Evolutionary conservation across 2,797 vertebrate genomes (phyloP), one percentile per base, ranked within the genome.

Genomic region (Chromis chromis): DNA sequence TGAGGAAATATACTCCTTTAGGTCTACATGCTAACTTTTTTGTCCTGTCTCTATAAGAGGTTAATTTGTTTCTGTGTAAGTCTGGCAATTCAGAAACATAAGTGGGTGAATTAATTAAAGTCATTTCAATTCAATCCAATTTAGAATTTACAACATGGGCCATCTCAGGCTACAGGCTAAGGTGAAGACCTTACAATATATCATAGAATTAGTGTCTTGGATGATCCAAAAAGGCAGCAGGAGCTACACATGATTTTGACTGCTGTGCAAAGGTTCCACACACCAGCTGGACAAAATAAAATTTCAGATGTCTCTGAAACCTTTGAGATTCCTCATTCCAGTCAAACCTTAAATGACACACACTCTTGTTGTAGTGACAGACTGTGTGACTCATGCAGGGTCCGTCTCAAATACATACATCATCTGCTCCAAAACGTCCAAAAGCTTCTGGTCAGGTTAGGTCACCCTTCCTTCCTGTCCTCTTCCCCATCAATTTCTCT

Each of bases 401-500:
- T 61, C 54, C 42, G 36, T 2, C 33, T 48, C 21, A 72, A 69
- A 48, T 36, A 55, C 40, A 59, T 39, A 75, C 46, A 42, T 65
- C 69, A 76, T 57, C 31, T 14, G 5, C 50, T 76, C 21, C 73
- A 65, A 65, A 24, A 70, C 69, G 48, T 22, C 60, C 24, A 39
- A 53, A 48, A 36, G 44, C 73, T 76, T 61, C n/a, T 12, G 58
- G 50, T 73, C 46, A 19, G 50, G 33, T 42, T 1, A 65, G 56
- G 46, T 69, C 68, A 52, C 6, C 14, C 44, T 46, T 19, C 19
- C 44, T 46, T 5, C 44, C 17, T 46, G 17, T 46, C 17, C 19
- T 17, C 11, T 42, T 11, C 54, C 17, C 6, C 50, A 53, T 25
- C 50, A 27, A 16, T 13, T 53, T 27, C 24, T 27, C 24, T 53